phyloP scores from a whole-genome alignment of 2,113 vertebrate genomes.

The Aphyosemion australe region DNA sequence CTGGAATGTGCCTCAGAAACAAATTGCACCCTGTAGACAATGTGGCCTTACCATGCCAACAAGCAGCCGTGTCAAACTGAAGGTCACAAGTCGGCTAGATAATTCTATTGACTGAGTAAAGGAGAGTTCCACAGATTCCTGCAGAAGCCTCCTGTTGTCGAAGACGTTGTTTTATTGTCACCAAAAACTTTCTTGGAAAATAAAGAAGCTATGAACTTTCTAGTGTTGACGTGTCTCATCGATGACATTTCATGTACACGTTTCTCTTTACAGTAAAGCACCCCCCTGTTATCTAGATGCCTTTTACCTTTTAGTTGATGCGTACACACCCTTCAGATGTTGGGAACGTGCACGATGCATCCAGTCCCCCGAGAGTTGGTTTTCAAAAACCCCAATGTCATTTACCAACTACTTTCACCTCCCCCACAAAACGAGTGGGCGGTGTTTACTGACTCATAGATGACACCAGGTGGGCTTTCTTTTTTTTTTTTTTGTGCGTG shows the following conservation, averaged over 20 bases:
- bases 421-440: slow-evolving; percentile 51
- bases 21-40: slow-evolving; percentile 8
- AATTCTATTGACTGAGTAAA: slow-evolving; percentile 7
- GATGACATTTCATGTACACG: slow-evolving; percentile 25
- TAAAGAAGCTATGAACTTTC: not conserved
- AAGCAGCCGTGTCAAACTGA: slow-evolving; percentile 22
- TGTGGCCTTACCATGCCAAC: slow-evolving; percentile 25
- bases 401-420: slow-evolving; percentile 41
- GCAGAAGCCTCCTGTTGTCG: not conserved
- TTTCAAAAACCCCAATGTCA: slow-evolving; percentile 38
- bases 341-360: not conserved
- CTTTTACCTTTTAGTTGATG: slow-evolving; percentile 21
- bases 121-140: not conserved
- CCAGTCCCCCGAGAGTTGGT: slow-evolving; percentile 10
- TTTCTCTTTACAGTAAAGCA: slow-evolving; percentile 29
- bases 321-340: slow-evolving; percentile 5
- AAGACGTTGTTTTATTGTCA: too few relatives aligned
- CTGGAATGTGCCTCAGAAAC: slow-evolving; percentile 26
- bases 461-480: slow-evolving; percentile 45
- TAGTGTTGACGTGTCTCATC: slow-evolving; percentile 5
- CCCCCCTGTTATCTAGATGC: not conserved
- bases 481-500: not conserved
- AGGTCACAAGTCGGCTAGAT: slow-evolving; percentile 3
- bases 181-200: not conserved
- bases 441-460: slow-evolving; percentile 47